Conservation (phyloP, 2,113 vertebrate genomes). For the Telmatochromis bifrenatus region DNA sequence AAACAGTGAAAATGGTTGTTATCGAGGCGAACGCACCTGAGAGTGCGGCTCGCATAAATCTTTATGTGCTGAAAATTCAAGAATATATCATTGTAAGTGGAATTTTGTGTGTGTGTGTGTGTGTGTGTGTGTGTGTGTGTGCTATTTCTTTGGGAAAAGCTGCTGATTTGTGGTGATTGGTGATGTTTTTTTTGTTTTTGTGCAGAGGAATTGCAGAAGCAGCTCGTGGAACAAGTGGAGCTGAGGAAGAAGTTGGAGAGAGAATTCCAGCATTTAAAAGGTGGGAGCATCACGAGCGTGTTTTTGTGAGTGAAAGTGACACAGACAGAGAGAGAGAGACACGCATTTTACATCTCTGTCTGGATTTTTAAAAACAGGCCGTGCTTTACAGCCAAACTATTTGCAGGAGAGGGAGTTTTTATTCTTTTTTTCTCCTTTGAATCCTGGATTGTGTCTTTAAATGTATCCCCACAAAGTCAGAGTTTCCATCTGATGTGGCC, state of each 20-base stretch:
- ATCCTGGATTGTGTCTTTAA: neutral
- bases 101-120: neutral
- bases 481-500: slow-evolving; percentile 25
- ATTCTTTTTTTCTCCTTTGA: neutral
- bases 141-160: neutral
- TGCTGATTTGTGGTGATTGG: neutral
- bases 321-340: neutral
- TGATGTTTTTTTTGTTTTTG: neutral
- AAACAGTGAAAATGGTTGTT: slow-evolving; percentile 23
- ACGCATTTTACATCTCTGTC: neutral
- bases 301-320: neutral
- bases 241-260: slow-evolving; percentile 94
- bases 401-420: neutral
- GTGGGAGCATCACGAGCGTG: slow-evolving; percentile 55
- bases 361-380: neutral
- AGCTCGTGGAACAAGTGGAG: slow-evolving; percentile 94
- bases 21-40: slow-evolving; percentile 44
- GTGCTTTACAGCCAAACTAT: neutral
- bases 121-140: neutral
- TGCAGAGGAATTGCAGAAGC: slow-evolving; percentile 92
- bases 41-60: neutral
- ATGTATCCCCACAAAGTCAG: slow-evolving; percentile 3
- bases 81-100: neutral
- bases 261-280: slow-evolving; percentile 97
- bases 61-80: neutral